phyloP scores from a whole-genome alignment of 1,140 invertebrate species.

The Gryon sp. region DNA sequence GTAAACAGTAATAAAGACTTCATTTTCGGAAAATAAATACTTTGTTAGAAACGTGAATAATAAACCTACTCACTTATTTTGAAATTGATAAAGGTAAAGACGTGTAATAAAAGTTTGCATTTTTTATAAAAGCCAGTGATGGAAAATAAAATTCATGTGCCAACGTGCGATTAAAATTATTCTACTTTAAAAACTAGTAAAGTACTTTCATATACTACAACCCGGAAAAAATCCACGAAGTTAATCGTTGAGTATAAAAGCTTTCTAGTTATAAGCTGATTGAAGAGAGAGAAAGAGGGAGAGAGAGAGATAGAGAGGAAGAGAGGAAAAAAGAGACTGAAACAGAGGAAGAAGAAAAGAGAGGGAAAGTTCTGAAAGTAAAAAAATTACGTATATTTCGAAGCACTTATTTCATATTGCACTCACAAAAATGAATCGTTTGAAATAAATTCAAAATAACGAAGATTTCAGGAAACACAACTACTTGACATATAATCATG shows the following conservation, averaged over 20 bases:
- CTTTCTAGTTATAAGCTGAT: slow-evolving; percentile 32
- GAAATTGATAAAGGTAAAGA: neutral
- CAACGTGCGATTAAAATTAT: slow-evolving; percentile 27
- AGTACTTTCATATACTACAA: slow-evolving; percentile 13
- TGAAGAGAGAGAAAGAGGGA: slow-evolving; percentile 21
- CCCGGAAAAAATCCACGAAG: slow-evolving; percentile 26
- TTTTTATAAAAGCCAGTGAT: slow-evolving; percentile 2
- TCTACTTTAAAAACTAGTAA: slow-evolving; percentile 7
- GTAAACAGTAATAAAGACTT: too few relatives aligned
- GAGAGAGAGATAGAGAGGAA: too few relatives aligned
- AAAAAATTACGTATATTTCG: slow-evolving; percentile 17
- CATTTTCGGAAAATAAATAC: too few relatives aligned
- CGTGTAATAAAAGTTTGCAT: slow-evolving; percentile 5
- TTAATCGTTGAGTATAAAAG: slow-evolving; percentile 26
- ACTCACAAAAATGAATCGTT: slow-evolving; percentile 5
- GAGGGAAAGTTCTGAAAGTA: too few relatives aligned
- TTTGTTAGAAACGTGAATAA: slow-evolving; percentile 1
- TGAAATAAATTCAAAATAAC: slow-evolving; percentile 7
- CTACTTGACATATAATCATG: neutral
- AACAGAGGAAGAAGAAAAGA: too few relatives aligned
- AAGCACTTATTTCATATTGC: slow-evolving; percentile 6
- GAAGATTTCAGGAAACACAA: neutral
- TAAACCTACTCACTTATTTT: neutral
- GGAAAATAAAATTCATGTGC: slow-evolving; percentile 34
- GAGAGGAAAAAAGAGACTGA: too few relatives aligned